Evolutionary conservation across 2,113 vertebrate species (phyloP), one percentile per base, ranked within the genome.

Genomic region (Triplophysa rosa): DNA sequence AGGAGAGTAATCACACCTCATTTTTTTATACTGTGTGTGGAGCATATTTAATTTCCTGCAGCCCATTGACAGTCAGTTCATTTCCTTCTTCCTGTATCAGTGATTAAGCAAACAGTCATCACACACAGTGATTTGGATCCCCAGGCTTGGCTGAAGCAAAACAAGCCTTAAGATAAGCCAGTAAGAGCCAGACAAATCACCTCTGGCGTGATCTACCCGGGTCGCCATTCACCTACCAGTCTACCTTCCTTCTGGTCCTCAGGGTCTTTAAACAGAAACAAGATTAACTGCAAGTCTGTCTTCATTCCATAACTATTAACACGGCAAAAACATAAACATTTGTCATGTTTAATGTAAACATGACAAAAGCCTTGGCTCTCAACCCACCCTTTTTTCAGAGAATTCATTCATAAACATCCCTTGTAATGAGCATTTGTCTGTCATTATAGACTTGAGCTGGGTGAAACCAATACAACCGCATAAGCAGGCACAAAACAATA

Each of bases 21-120:
- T 47, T 77, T 16, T 24, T 54, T 40, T 63, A 8, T 45, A 23
- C 16, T 70, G 23, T 29, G 4, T 83, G 23, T 69, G 73, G 72
- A 52, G 79, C 82, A 84, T 82, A 76, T 83, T 85, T 87, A 63
- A 89, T 90, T 90, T 90, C 84, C 81, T 81, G 79, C 24, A 26
- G 80, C 58, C 83, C 81, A 83, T 64, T 74, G 85, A 76, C 79
- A 82, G 67, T 49, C 64, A 70, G 17, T 83, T 79, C 67, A 81
- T 77, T 87, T 84, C 78, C 80, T 77, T 67, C 63, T 68, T 85
- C 54, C 74, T 77, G 58, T 71, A 42, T n/a, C 47, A 47, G 79
- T 72, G 71, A 84, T 85, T 86, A 83, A 70, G 67, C 80, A 74
- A 54, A 72, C 62, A 21, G 70, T 74, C 82, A 85, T 82, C 80